Evolutionary conservation across 2,113 vertebrate genomes (phyloP), one percentile per base, ranked within the genome.

Genomic region (Psammodynastes pulverulentus): DNA sequence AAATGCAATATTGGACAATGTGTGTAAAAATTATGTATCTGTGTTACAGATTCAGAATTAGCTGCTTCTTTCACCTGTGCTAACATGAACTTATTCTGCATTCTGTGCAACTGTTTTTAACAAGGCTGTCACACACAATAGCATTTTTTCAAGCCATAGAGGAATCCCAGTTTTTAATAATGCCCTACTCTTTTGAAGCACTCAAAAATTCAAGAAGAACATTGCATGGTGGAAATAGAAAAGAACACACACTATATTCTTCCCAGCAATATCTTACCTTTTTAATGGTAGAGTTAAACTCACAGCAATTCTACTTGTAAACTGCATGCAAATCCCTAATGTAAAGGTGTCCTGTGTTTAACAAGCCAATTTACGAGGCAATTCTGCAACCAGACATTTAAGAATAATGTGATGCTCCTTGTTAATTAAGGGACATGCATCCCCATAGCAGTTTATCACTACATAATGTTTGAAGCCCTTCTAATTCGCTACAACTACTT

Each of bases 371-470:
- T 89, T 92, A 89, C 53, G 58, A 84, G 84, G 67, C 29, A 26
- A 48, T 56, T 89, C 12, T 62, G n/a, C 79, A 89, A 58, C 23
- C 72, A 86, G 79, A 86, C 53, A 48, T 92, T 89, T 62, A 92
- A 62, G 91, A 89, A 89, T 49, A 89, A 89, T 89, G 88, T 51
- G 79, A 86, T 86, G 56, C 53, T 89, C 72, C 88, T 89, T 12
- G 54, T 89, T 89, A 92, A 92, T 92, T 89, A 92, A 89, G 72
- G 88, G 88, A 58, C 91, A 86, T 84, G 39, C 45, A 86, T 89
- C 89, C 88, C 91, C 84, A 86, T 89, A 62, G 53, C 79, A n/a
- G 79, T 62, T 92, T 89, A 92, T 92, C 53, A 49, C 88, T 86
- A 43, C 13, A 86, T 86, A 58, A 86, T 89, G 88, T 92, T 89